Evolutionary conservation across 2,797 vertebrate genomes (phyloP).

Genomic region (Coregonus ussuriensis): DNA sequence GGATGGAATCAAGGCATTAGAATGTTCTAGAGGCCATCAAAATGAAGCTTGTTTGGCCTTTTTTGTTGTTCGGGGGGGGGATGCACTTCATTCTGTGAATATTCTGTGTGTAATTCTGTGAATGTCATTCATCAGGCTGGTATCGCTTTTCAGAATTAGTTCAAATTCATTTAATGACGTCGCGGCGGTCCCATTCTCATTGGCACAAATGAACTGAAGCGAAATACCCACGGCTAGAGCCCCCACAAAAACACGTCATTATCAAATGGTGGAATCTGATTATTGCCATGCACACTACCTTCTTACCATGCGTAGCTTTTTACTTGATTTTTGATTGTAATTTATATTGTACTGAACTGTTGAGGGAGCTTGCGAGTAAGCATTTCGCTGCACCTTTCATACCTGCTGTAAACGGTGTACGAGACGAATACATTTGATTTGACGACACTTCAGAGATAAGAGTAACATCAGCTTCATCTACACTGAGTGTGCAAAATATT

Average conservation of each 20-base stretch:
- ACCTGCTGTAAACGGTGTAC: too few species aligned
- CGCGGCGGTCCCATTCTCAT: neutral
- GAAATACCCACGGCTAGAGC: neutral
- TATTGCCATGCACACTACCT: too few species aligned
- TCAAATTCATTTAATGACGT: neutral
- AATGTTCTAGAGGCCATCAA: too few species aligned
- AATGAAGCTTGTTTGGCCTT: neutral
- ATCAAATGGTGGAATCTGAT: neutral
- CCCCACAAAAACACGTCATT: conserved; percentile 6
- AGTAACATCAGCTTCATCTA: neutral
- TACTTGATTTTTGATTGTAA: too few species aligned
- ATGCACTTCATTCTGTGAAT: too few species aligned
- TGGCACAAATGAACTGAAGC: conserved; percentile 6
- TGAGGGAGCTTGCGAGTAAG: too few species aligned
- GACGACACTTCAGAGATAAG: neutral
- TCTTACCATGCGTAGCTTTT: too few species aligned
- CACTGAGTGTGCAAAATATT: too few species aligned
- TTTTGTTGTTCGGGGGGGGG: neutral
- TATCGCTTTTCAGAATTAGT: conserved; percentile 7
- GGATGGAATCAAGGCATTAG: too few species aligned
- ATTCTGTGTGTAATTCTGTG: conserved; percentile 2
- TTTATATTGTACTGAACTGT: too few species aligned
- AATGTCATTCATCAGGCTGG: conserved; percentile 11
- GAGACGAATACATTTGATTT: too few species aligned
- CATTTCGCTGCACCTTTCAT: too few species aligned